Conservation (phyloP, 1,140 invertebrate genomes). For the Nephila pilipes region DNA sequence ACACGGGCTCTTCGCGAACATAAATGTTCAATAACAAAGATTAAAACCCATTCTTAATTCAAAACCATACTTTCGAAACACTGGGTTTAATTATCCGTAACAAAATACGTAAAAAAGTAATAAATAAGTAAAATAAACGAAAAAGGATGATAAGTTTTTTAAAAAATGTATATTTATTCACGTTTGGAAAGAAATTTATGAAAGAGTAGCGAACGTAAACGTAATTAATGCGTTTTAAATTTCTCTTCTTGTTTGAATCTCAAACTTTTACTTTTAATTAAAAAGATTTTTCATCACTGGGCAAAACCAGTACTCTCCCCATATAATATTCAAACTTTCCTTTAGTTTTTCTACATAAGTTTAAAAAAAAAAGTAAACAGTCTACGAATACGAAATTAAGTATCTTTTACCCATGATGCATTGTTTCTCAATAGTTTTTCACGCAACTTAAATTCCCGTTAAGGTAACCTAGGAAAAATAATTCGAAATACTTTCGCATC, state of each 20-base stretch:
- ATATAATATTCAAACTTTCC: slow-evolving; percentile 24
- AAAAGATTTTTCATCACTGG: slow-evolving; percentile 14
- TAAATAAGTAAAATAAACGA: not conserved
- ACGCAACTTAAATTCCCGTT: slow-evolving; percentile 35
- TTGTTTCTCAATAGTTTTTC: slow-evolving; percentile 41
- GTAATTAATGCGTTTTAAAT: slow-evolving; percentile 42
- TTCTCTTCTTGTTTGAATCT: slow-evolving; percentile 15
- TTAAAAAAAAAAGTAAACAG: not conserved
- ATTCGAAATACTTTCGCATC: slow-evolving; percentile 27
- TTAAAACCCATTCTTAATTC: not conserved
- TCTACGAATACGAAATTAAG: slow-evolving; percentile 32
- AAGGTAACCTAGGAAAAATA: slow-evolving; percentile 1
- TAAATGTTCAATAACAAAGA: not conserved
- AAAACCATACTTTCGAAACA: not conserved
- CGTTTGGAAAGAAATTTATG: not conserved
- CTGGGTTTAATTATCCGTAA: not conserved
- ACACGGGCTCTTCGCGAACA: not conserved
- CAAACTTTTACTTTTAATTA: slow-evolving; percentile 21
- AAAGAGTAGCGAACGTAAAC: not conserved
- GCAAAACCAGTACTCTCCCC: not conserved
- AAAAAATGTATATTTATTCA: not conserved
- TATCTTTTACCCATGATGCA: slow-evolving; percentile 26
- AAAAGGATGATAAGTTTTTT: not conserved
- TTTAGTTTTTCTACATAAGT: not conserved
- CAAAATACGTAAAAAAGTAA: not conserved